Conservation (phyloP, 2,797 vertebrate genomes). For the Bryconaethiops microstoma region DNA sequence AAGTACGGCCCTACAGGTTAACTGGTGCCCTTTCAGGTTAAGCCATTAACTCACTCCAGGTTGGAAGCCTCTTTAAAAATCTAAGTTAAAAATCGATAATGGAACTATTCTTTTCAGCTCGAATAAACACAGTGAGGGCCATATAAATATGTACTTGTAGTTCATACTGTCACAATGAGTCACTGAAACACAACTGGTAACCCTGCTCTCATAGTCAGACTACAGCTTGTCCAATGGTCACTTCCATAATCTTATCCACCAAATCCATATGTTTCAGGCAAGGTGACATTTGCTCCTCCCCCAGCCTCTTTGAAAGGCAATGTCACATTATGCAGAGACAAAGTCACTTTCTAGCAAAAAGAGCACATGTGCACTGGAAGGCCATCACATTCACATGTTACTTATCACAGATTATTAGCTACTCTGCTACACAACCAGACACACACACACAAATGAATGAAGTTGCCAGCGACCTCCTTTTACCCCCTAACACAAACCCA, state of each 20-base stretch:
- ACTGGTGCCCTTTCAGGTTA: too few species aligned
- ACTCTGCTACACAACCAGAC: not conserved
- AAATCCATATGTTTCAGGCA: slow-evolving; percentile 21
- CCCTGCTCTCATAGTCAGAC: slow-evolving; percentile 7
- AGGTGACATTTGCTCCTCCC: slow-evolving; percentile 5
- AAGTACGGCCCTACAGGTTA: too few species aligned
- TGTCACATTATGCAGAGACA: slow-evolving; percentile 43
- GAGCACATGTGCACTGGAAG: not conserved
- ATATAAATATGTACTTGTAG: not conserved
- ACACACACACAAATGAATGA: not conserved
- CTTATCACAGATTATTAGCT: not conserved
- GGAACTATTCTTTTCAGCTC: too few species aligned
- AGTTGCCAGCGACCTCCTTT: not conserved
- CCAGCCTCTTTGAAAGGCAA: not conserved
- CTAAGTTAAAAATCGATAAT: too few species aligned
- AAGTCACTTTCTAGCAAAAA: not conserved
- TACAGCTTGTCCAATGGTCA: slow-evolving; percentile 20
- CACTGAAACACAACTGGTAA: not conserved
- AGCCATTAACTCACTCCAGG: too few species aligned
- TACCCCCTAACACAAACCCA: not conserved
- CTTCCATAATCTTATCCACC: slow-evolving; percentile 33
- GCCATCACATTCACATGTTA: slow-evolving; percentile 9
- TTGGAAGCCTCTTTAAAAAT: too few species aligned
- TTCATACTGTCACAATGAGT: not conserved
- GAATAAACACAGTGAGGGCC: too few species aligned